phyloP scores from a whole-genome alignment of 2,797 vertebrate species.

The Enteromius paludinosus region DNA sequence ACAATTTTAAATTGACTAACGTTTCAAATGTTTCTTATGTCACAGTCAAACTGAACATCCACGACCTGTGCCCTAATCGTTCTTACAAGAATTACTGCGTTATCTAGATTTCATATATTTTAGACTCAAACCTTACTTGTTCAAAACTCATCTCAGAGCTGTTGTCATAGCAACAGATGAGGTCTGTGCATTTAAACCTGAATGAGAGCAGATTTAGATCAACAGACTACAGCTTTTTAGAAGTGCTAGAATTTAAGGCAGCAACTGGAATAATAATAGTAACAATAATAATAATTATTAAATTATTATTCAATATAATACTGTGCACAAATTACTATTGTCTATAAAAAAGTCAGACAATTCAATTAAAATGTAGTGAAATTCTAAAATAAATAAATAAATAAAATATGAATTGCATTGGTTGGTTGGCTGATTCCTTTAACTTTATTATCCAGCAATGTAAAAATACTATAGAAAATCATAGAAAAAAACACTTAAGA shows the following conservation, averaged over 20 bases:
- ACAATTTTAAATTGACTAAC: neutral
- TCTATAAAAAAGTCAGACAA: neutral
- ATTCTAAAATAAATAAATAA: too few species aligned
- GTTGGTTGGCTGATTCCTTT: neutral
- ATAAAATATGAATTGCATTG: neutral
- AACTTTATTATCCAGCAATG: neutral
- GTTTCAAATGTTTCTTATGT: neutral
- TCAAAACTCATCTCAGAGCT: slow-evolving; percentile 5
- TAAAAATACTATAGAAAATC: too few species aligned
- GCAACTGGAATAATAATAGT: neutral
- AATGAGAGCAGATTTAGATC: neutral
- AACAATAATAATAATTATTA: neutral
- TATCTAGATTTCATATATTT: neutral
- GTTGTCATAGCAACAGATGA: neutral
- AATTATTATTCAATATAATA: neutral
- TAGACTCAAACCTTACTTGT: neutral
- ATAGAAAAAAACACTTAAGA: too few species aligned
- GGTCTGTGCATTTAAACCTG: neutral
- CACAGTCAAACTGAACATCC: neutral
- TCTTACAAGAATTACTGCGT: neutral
- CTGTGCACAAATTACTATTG: neutral
- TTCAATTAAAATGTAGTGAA: neutral
- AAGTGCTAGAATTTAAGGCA: neutral
- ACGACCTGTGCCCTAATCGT: neutral
- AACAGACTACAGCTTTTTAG: neutral